phyloP scores from a whole-genome alignment of 2,888 invertebrate genomes.

The Eristalinus sepulchralis region DNA sequence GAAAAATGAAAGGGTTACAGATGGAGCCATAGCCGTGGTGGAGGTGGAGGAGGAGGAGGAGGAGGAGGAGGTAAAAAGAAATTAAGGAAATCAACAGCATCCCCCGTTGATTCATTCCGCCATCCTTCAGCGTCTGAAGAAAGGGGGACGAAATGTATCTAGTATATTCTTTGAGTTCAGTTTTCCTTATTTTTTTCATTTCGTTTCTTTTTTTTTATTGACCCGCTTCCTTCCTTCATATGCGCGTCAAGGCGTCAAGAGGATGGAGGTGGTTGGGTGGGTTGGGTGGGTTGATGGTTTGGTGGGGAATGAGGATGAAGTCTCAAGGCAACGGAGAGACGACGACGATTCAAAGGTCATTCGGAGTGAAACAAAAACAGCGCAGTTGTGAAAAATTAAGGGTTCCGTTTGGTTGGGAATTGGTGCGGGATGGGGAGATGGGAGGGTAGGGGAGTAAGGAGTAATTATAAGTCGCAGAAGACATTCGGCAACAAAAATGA shows the following conservation, averaged over 20 bases:
- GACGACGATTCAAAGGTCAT: conserved; percentile 20
- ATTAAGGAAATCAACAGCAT: conserved; percentile 51
- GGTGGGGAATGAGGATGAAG: no score
- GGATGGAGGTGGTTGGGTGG: background rate
- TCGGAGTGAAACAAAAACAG: conserved; percentile 38
- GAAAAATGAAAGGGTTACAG: conserved; percentile 1
- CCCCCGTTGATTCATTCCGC: background rate
- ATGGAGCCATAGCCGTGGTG: background rate
- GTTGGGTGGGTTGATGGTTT: no score
- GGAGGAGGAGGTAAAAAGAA: conserved; percentile 19
- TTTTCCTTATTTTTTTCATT: conserved; percentile 8
- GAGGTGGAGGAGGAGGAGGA: background rate
- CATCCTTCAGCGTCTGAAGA: conserved; percentile 13
- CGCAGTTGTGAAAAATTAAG: conserved; percentile 24
- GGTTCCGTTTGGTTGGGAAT: background rate
- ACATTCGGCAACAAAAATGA: background rate
- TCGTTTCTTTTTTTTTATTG: background rate
- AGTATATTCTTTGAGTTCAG: conserved; percentile 10
- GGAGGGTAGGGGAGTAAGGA: background rate
- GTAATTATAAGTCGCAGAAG: background rate
- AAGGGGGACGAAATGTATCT: conserved; percentile 35
- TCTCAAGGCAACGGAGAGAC: conserved; percentile 8
- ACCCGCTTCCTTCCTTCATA: conserved; percentile 16
- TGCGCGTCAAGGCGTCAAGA: conserved; percentile 42
- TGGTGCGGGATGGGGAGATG: background rate